Base-by-base conservation (phyloP, 2,888 invertebrate species). In the Opisthograptis luteolata region DNA sequence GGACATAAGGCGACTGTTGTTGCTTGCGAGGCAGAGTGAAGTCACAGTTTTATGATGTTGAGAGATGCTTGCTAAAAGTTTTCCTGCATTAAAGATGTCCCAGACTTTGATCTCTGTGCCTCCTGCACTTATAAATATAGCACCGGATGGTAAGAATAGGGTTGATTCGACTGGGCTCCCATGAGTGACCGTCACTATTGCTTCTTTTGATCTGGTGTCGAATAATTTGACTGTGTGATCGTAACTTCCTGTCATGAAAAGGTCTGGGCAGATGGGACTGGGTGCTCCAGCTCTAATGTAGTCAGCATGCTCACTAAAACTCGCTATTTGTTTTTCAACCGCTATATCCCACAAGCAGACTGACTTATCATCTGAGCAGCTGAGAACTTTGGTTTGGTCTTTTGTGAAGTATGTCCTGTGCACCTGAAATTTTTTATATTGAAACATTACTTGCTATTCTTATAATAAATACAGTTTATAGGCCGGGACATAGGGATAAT, bases 11-110 rank as follows among this genome's bases (percentile, higher is more conserved):
- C 97, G 93, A 58, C 94, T 95, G 14, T 96, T 95, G 71, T 96
- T 94, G 30, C 95, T 95, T 14, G 96, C 96, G 54, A 98, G 92
- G 59, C 94, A 91, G 36, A 99, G 79, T 59, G 96, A 95, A 0
- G 98, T 99, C 0, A 99, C 94, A 0, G 98, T 97, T 91, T 99
- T 99, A 81, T 98, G 98, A 84, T 99, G 99, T 66, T 97, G 96
- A 1, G 95, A 95, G 58, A 99, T 93, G 67, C 94, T 94, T 1
- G 96, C 94, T 14, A 99, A 79, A 43, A 97, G 87, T 76, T 95
- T 95, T 6, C 98, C 98, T 17, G 97, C 97, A 59, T 96, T 94
- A 39, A 98, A 92, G 3, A 95, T 94, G 80, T 99, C 99, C 98
- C 98, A 99, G 0, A 99, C 95, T 81, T 95, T 95, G 3, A 98